These are phyloP conservation scores for Sminthurinus aureus DNA, from an alignment of 2,888 invertebrate species.

Conservation along the genomic window DNA sequence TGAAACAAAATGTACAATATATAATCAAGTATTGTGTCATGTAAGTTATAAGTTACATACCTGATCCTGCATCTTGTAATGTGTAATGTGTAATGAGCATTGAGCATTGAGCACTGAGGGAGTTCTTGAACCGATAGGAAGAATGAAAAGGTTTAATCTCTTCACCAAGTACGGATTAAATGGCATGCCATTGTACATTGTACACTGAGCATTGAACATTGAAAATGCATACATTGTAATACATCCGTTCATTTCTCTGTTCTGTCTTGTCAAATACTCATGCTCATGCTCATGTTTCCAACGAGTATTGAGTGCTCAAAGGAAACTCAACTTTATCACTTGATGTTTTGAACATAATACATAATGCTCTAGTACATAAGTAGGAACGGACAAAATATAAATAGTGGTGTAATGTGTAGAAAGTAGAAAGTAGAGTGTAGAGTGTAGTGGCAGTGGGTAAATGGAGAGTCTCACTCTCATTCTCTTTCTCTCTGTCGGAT, in stretches of 20 bases:
- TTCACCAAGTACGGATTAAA: slow-evolving; percentile 41
- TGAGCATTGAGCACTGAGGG: slow-evolving; percentile 30
- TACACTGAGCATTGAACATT: neutral
- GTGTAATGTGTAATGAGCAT: too few relatives aligned
- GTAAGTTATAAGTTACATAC: too few relatives aligned
- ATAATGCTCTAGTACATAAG: neutral
- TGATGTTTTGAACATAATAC: slow-evolving; percentile 13
- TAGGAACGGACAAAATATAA: neutral
- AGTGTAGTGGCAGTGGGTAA: neutral
- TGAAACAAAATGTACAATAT: too few relatives aligned
- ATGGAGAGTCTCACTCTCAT: slow-evolving; percentile 16
- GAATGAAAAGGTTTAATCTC: slow-evolving; percentile 40
- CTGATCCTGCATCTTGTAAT: too few relatives aligned
- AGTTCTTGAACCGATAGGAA: slow-evolving; percentile 35
- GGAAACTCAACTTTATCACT: slow-evolving; percentile 29
- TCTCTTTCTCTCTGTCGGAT: slow-evolving; percentile 19
- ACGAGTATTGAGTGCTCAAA: slow-evolving; percentile 31
- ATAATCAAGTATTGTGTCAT: too few relatives aligned
- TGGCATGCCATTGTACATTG: slow-evolving; percentile 27
- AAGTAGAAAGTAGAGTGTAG: too few relatives aligned
- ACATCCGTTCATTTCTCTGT: too few relatives aligned
- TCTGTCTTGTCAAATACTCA: too few relatives aligned
- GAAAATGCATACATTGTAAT: too few relatives aligned
- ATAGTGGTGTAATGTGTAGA: too few relatives aligned
- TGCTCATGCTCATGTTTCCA: slow-evolving; percentile 7